Base-by-base conservation (phyloP, 2,888 invertebrate genomes). In the Limnephilus lunatus region DNA sequence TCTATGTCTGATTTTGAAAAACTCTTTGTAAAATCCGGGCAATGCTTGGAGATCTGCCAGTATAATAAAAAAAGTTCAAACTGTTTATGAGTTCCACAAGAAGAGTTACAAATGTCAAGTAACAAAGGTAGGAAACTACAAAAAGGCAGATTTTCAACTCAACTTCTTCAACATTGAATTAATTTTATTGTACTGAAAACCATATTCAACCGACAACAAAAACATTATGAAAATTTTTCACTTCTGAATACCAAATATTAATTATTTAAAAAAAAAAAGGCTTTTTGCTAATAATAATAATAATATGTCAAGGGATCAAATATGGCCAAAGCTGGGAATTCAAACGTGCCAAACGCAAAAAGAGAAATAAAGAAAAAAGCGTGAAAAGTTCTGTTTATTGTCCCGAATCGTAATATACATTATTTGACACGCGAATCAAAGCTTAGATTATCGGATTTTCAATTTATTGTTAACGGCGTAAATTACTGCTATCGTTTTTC, bases 371-470 rank as follows among this genome's bases (percentile, higher is more conserved):
- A 68, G 68, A 25, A 68, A 25, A 68, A 25, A 68, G 68, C 68
- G 68, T 68, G 82, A 83, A 83, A 83, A 35, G 82, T 31, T 35
- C 82, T 83, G 82, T 83, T 31, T 83, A 32, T 83, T 83, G 39
- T 39, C 32, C 35, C 25, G 19, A 3, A 86, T 86, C 31, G 44
- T 86, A n/a, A 44, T 86, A 30, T 30, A 86, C 86, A 86, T 86
- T 86, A 68, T 86, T 86, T 89, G 88, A 89, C 88, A 89, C 88
- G 88, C 68, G 88, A 89, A 89, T 80, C 88, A 89, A 68, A 89
- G 68, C 68, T 89, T 89, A 89, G 88, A 89, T 89, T 80, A 89
- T 89, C 80, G 81, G 88, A 89, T 80, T 89, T 89, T 89, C 35
- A 89, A 89, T 89, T 89, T 89, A 89, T 89, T 89, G 88, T 80